Base-by-base conservation (phyloP, 2,113 vertebrate species). In the Falco punctatus region DNA sequence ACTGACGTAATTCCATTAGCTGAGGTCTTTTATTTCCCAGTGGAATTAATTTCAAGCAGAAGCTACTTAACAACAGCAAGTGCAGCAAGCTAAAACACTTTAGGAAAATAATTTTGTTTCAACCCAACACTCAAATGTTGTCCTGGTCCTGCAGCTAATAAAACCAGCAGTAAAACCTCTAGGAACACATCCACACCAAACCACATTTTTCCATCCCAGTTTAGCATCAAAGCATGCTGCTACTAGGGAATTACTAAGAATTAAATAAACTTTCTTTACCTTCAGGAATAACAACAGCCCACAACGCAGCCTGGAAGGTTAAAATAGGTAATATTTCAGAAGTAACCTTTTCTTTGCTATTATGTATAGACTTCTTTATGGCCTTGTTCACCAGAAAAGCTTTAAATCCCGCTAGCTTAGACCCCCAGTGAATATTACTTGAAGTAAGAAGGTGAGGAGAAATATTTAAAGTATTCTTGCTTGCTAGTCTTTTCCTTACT, bases 31-130 rank as follows among this genome's bases (percentile, higher is more conserved):
- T 73, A 64, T 90, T 94, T 93, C 86, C 77, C 81, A 88, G 14
- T 46, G 32, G 94, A 84, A 88, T 92, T 81, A 15, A 92, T 90
- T 82, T 90, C 81, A 90, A 92, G 70, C 85, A 81, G 90, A 87
- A 78, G 70, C 49, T 79, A 52, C 65, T 86, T 89, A 91, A 86
- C 16, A 91, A 77, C 24, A 94, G 69, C 64, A 70, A 95, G 61
- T 42, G 59, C 75, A 91, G 51, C 30, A 69, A 70, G 40, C 40
- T 86, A 55, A 86, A 96, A 46, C 46, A 62, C 55, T 91, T 58
- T 4, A 9, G 80, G 42, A 92, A 73, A 26, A 71, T 38, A 12
- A 84, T 84, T 92, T 86, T 58, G 23, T 86, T 84, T 81, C 80
- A 74, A 4, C 8, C 23, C 32, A 90, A 75, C 49, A 61, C 48